Evolutionary conservation across 2,113 vertebrate species (phyloP), one percentile per base, ranked within the genome.

Genomic region (Tinamus guttatus): DNA sequence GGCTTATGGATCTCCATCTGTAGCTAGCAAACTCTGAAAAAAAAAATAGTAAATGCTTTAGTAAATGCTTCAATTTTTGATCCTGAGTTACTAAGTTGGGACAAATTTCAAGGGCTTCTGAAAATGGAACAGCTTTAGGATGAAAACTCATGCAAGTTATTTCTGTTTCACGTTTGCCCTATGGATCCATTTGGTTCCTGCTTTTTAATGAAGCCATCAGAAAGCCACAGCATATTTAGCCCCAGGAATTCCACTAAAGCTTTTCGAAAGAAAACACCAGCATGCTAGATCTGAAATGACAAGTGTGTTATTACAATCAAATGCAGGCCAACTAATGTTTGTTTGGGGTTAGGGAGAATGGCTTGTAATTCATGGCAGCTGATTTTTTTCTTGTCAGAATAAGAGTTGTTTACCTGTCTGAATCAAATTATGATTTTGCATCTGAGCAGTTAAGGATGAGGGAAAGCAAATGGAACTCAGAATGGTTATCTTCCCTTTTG

Each of bases 331-430:
- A 38, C 85, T 95, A 11, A 69, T 87, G 73, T 94, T 96, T 96
- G 90, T 96, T 93, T 96, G 95, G 92, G 80, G 75, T 69, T 63
- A 83, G 82, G 69, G 18, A 90, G 96, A 97, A 94, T 22, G 43
- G 75, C 41, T 6, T 94, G 96, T 96, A 94, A 94, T 93, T 94
- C 56, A 47, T 58, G 90, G 92, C 96, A 91, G 95, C 94, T 80
- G 83, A 96, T 87, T n/a, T 16, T 77, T 36, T 40, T 18, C 22
- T 41, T 4, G 2, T 10, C 43, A 77, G 75, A 88, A 69, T 63
- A 81, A 85, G 78, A 88, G 51, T 69, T 94, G 85, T 96, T 95
- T 96, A 95, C 91, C 69, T 94, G 91, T 83, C 89, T 94, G 92
- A 95, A 77, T 59, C 78, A 91, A 83, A 93, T 94, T 65, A 76